Evolutionary conservation across 2,797 vertebrate genomes (phyloP), one percentile per base, ranked within the genome.

Genomic region (Alauda arvensis): DNA sequence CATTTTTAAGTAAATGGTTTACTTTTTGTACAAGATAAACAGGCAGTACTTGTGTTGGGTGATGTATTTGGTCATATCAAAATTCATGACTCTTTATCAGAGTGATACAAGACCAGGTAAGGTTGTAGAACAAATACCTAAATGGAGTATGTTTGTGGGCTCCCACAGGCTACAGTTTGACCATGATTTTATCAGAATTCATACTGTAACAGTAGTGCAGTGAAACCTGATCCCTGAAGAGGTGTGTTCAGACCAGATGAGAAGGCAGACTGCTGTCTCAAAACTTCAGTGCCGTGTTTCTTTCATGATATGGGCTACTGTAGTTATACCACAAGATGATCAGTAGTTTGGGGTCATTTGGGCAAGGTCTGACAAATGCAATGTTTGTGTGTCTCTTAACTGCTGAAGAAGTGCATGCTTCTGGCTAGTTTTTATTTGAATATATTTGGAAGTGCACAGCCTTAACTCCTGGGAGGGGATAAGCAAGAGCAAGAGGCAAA

Each of bases 291-390:
- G 23, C 26, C 20, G 11, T 28, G 12, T 55, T 82, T 40, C 18
- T 37, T 63, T 77, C 37, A 5, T 19, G 4, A 0, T 20, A 8
- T 1, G 23, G 31, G 24, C 26, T 53, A 4, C 66, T 63, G 52
- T 5, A 3, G 11, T 68, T 69, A 16, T 0, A 3, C 17, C 55
- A 23, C 28, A 34, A 40, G 28, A 8, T 1, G 0, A 8, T n/a
- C 13, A 7, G 13, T 70, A 34, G 23, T 43, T 49, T 19, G 45
- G 63, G 34, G 14, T 76, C 4, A 4, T 60, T 66, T 61, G 26
- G 29, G 59, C 16, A 31, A 18, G 18, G 12, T 65, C 20, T 68
- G 46, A 51, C 18, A 55, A 26, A 39, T 31, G 15, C 7, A 20
- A 16, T 46, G 12, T 14, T 56, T 70, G 20, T 77, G 18, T 37